Conservation (phyloP, 2,113 vertebrate genomes). For the Scomber colias region DNA sequence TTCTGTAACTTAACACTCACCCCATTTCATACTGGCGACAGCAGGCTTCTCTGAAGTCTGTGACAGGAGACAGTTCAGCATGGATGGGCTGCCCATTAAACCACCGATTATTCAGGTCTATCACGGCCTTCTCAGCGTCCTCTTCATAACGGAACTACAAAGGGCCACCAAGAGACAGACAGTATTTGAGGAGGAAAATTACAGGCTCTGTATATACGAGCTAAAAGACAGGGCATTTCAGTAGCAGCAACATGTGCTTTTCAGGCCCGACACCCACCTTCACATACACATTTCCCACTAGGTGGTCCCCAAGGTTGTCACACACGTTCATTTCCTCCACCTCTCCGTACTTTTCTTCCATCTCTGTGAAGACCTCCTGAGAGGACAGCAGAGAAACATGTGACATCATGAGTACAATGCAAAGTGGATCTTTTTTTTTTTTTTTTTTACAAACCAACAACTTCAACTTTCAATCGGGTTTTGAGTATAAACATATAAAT, state of each 20-base stretch:
- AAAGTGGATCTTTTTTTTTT: no score
- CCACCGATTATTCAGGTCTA: conserved; percentile 98
- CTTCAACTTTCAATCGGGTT: no score
- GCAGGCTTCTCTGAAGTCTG: conserved; percentile 99
- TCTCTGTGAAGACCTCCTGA: conserved; percentile 98
- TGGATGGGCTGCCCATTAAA: conserved; percentile 98
- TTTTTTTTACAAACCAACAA: not conserved
- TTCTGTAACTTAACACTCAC: conserved; percentile 77
- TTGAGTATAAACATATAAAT: no score
- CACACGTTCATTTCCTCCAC: conserved; percentile 99
- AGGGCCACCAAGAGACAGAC: not conserved
- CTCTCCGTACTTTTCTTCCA: conserved; percentile 99
- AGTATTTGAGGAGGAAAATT: not conserved
- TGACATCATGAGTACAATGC: no score
- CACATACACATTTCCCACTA: conserved; percentile 98
- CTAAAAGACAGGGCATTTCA: not conserved
- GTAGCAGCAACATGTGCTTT: not conserved
- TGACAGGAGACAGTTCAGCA: conserved; percentile 97
- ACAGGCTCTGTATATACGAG: not conserved
- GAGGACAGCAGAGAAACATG: not conserved
- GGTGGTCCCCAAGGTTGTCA: conserved; percentile 97
- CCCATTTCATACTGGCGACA: conserved; percentile 99
- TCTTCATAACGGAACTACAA: conserved; percentile 94
- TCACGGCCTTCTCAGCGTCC: conserved; percentile 97
- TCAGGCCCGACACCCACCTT: conserved; percentile 86